phyloP scores from a whole-genome alignment of 2,113 vertebrate genomes.

The Trichechus manatus region DNA sequence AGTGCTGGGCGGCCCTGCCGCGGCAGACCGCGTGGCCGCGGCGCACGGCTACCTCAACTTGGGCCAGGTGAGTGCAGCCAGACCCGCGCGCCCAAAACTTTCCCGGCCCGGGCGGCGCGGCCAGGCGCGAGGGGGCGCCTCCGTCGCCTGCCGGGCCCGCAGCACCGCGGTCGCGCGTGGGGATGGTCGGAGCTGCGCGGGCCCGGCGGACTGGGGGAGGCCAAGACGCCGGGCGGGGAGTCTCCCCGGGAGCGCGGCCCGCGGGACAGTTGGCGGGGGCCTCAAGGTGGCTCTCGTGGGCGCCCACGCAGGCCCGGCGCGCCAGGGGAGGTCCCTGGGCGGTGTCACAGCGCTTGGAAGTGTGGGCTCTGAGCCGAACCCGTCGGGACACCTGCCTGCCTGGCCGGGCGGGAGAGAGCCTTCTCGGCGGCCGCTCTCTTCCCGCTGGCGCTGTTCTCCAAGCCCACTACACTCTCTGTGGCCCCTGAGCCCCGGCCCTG shows the following conservation, averaged over 20 bases:
- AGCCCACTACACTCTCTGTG: neutral
- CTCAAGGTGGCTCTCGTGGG: neutral
- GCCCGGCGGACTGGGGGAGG: neutral
- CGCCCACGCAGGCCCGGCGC: neutral
- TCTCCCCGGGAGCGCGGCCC: neutral
- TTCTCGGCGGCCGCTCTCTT: neutral
- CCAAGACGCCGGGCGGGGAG: neutral
- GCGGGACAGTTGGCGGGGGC: neutral
- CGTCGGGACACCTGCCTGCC: constrained; percentile 73
- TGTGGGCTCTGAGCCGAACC: neutral
- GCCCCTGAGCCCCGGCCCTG: neutral
- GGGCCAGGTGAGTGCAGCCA: constrained; percentile 90
- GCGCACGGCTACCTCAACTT: constrained; percentile 93
- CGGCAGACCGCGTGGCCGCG: constrained; percentile 90
- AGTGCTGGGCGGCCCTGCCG: constrained; percentile 88
- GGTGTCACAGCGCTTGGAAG: neutral
- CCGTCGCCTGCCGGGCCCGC: too few relatives aligned
- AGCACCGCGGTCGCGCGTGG: neutral
- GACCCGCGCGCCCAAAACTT: constrained; percentile 61
- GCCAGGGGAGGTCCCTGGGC: neutral
- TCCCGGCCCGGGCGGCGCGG: neutral
- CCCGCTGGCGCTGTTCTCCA: neutral
- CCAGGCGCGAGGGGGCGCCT: neutral
- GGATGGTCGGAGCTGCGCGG: neutral
- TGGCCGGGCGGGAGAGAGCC: neutral